These are phyloP conservation scores for Drosophila insularis DNA, from an alignment of 1,140 invertebrate genomes.

Conservation along the genomic window DNA sequence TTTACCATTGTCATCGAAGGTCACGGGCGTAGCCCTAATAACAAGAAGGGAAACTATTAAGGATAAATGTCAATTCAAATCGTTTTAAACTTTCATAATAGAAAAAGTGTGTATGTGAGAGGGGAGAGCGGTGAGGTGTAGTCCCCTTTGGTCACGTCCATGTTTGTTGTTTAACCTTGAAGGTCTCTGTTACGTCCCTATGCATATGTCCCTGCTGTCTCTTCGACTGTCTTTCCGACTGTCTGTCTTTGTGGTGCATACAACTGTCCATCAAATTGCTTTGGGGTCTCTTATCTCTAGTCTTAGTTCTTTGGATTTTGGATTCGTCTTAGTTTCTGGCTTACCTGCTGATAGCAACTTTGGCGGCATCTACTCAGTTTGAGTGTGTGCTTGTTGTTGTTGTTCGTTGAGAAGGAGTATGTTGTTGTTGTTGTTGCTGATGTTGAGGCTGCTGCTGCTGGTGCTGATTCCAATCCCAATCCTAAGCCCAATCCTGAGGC, in stretches of 20 bases:
- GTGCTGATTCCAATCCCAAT: constrained; percentile 22
- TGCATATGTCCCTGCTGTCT: background rate
- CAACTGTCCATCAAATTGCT: constrained; percentile 67
- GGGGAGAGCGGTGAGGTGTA: too few species aligned
- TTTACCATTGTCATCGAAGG: constrained; percentile 40
- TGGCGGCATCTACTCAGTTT: constrained; percentile 70
- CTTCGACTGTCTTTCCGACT: background rate
- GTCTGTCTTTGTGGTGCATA: constrained; percentile 19
- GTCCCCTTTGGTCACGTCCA: background rate
- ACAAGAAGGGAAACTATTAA: background rate
- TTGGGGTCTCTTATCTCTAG: constrained; percentile 36
- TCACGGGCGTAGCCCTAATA: constrained; percentile 1
- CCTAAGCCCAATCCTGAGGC: constrained; percentile 12
- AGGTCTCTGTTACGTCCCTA: constrained; percentile 21
- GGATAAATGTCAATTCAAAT: background rate
- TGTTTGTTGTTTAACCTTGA: constrained; percentile 39
- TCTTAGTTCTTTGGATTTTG: background rate
- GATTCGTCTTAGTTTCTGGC: constrained; percentile 16
- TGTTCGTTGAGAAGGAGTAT: constrained; percentile 22
- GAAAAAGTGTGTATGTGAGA: too few species aligned
- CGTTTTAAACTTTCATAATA: background rate
- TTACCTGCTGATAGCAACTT: constrained; percentile 77
- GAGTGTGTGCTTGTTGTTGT: constrained; percentile 41
- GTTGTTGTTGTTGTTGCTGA: background rate
- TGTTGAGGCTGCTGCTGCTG: constrained; percentile 17